Evolutionary conservation across 1,140 invertebrate genomes (phyloP), one percentile per base, ranked within the genome.

Genomic region (Leptinotarsa lineolata): DNA sequence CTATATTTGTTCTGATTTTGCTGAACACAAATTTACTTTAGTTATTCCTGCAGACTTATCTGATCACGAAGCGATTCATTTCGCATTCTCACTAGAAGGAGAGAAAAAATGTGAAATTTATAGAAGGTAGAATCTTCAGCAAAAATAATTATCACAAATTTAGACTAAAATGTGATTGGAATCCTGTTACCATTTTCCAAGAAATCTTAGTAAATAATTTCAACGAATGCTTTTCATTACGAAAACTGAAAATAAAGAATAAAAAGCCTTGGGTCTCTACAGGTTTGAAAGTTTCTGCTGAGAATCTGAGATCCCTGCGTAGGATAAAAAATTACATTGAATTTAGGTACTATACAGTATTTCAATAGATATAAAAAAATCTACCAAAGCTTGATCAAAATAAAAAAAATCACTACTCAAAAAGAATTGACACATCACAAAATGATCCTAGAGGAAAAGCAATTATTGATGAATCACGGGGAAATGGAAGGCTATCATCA

Each of bases 381-480:
- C n/a, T n/a, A n/a, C n/a, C n/a, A n/a, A n/a, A n/a, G n/a, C n/a
- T 60, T 60, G 21, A 60, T 8, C n/a, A 18, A 11, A 5, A n/a
- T 60, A 60, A 11, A 60, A 60, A 60, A 8, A 60, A 60, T 4
- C n/a, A 60, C n/a, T 60, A 60, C 59, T 60, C 59, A n/a, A 60
- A 11, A 6, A 60, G 59, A 60, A 60, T 60, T 60, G n/a, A 6
- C 5, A 5, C 5, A 60, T 60, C 59, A n/a, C 5, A 60, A 60
- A 60, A 60, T n/a, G n/a, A 60, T 8, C 59, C 59, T 60, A n/a
- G 21, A 60, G 59, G n/a, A n/a, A 60, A 11, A 60, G 59, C 59
- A 60, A 60, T 60, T 8, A 60, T 60, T 8, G n/a, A 60, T 60
- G 59, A 60, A 60, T 60, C n/a, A 60, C 59, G 59, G 59, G 59